Conservation (phyloP, 2,797 vertebrate species). For the Calcarius lapponicus region DNA sequence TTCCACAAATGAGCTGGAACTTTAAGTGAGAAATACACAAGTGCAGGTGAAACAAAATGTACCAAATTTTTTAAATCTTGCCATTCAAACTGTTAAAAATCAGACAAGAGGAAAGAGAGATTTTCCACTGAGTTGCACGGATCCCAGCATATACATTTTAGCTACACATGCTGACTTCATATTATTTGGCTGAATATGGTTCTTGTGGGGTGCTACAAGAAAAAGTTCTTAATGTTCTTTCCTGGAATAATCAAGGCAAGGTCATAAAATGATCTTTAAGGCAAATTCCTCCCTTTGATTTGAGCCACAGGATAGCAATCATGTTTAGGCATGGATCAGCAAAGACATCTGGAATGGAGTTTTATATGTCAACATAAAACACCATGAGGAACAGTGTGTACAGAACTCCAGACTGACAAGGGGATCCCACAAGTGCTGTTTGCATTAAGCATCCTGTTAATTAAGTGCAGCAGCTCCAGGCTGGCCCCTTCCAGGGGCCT, state of each 20-base stretch:
- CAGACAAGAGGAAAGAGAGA: background rate
- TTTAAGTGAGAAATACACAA: background rate
- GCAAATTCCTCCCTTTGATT: constrained; percentile 22
- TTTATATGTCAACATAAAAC: background rate
- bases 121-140: background rate
- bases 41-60: background rate
- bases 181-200: background rate
- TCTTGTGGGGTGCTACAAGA: background rate
- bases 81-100: background rate
- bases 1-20: background rate
- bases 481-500: background rate
- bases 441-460: background rate
- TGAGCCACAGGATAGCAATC: background rate
- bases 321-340: background rate
- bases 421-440: background rate
- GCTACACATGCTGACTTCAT: background rate
- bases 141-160: background rate
- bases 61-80: background rate
- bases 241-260: background rate
- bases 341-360: constrained; percentile 15
- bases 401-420: background rate
- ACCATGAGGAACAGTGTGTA: background rate
- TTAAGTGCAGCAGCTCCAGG: background rate
- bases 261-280: constrained; percentile 2
- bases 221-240: background rate